phyloP scores from a whole-genome alignment of 2,113 vertebrate species.

The Paramisgurnus dabryanus region DNA sequence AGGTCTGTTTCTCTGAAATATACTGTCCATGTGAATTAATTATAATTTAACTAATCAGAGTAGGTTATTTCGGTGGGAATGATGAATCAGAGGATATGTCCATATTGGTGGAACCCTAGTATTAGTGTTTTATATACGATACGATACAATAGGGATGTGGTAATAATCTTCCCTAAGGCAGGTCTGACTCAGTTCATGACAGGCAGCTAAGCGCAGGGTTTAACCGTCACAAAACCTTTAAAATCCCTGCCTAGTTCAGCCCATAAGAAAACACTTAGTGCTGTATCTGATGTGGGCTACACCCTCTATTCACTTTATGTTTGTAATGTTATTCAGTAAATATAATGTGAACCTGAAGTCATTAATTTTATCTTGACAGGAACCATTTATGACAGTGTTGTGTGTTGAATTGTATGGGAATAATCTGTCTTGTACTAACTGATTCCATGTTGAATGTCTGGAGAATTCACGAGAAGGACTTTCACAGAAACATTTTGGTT shows the following conservation, averaged over 20 bases:
- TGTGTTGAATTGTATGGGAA: neutral
- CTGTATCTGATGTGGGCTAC: neutral
- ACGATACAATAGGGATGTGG: neutral
- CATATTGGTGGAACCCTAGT: too few relatives aligned
- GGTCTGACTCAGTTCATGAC: slow-evolving; percentile 1
- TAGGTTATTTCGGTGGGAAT: neutral
- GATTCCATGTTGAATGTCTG: neutral
- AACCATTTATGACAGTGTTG: neutral
- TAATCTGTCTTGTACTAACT: neutral
- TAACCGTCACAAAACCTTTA: slow-evolving; percentile 23
- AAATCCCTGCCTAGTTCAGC: slow-evolving; percentile 29
- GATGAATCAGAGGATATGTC: neutral
- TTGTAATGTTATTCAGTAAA: slow-evolving; percentile 7
- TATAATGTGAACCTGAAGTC: neutral
- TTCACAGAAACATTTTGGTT: neutral
- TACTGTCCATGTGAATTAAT: neutral
- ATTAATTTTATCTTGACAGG: neutral
- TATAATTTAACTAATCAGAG: neutral
- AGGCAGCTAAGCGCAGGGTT: slow-evolving; percentile 16
- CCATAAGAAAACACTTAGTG: neutral
- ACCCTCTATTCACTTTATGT: slow-evolving; percentile 7
- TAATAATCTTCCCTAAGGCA: neutral
- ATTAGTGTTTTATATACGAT: neutral
- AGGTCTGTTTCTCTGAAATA: neutral
- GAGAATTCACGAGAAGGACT: too few relatives aligned